Percentiles rank a stretch among this genome's conserved stretches.
phyloP scores from a whole-genome alignment of 1,140 invertebrate genomes.

The Cotesia chilonis region DNA sequence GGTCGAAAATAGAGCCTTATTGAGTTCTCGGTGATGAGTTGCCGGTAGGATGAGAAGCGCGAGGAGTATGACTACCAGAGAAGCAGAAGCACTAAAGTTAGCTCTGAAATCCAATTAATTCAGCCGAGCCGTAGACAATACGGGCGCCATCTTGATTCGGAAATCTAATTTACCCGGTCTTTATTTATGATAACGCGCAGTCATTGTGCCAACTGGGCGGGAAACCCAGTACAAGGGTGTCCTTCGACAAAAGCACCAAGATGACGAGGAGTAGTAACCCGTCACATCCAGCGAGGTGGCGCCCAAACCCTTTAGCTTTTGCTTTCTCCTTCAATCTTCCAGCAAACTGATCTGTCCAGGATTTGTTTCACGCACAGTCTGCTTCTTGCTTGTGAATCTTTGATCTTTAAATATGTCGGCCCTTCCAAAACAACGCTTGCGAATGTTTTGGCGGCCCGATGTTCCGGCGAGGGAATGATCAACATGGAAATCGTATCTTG shows the following conservation, averaged over 20 bases:
- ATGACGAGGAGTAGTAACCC: slow-evolving; percentile 44
- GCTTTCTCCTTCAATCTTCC: background rate
- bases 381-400: background rate
- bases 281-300: slow-evolving; percentile 30
- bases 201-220: slow-evolving; percentile 45
- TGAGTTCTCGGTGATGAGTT: slow-evolving; percentile 1
- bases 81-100: slow-evolving; percentile 46
- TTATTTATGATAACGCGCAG: slow-evolving; percentile 60
- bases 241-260: slow-evolving; percentile 52
- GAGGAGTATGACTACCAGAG: slow-evolving; percentile 18
- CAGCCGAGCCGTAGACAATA: slow-evolving; percentile 55
- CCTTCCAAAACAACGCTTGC: background rate
- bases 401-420: background rate
- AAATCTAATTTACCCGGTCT: slow-evolving; percentile 61
- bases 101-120: slow-evolving; percentile 60
- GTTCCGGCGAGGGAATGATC: no score
- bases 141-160: slow-evolving; percentile 58
- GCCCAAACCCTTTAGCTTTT: background rate
- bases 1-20: no score
- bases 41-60: background rate
- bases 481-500: slow-evolving; percentile 2
- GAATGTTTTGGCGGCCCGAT: no score
- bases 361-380: slow-evolving; percentile 14
- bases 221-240: slow-evolving; percentile 36
- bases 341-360: background rate